Base-by-base conservation (phyloP, 2,797 vertebrate species). In the Onychomys arenicola region DNA sequence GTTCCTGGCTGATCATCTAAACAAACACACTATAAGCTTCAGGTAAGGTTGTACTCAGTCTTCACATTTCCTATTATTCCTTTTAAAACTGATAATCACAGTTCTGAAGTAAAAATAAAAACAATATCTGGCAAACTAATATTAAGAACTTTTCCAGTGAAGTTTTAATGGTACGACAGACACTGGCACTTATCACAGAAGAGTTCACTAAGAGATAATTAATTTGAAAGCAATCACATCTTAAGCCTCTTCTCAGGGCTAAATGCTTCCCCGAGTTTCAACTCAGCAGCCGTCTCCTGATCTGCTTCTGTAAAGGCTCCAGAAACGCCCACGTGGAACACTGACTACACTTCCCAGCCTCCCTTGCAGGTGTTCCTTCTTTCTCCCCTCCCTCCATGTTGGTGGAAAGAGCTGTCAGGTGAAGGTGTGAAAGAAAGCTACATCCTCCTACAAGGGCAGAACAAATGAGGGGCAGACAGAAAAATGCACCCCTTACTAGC, bases 71-170 rank as follows among this genome's bases (percentile, higher is more conserved):
- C 40, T 14, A 29, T 2, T 16, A n/a, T 57, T n/a, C 43, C 34
- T 59, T 61, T 40, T 61, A 34, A 16, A 17, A 13, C 23, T 87
- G 59, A 52, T 69, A 65, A 63, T 12, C 59, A 12, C 6, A 25
- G 21, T 94, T 94, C 65, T 83, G 19, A 83, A 69, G 57, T 32
- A 67, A 86, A 92, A 55, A 90, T 4, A 32, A 82, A 69, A 67
- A 83, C 5, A 85, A 25, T 0, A 4, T n/a, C 37, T 89, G 78
- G 59, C 46, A 80, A 83, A 87, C 4, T 9, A 5, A 61, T 49
- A 37, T 75, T 14, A 65, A 86, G 40, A 87, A 29, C 14, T 21
- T 52, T 85, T 87, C 1, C 40, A 75, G 43, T 69, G 43, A n/a
- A 32, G 23, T 32, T 76, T 46, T 85, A 69, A 85, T 71, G 23